A percentile compares a stretch with the other conserved stretches of the same genome.
Conservation (phyloP, 2,797 vertebrate genomes). For the Hybognathus amarus region DNA sequence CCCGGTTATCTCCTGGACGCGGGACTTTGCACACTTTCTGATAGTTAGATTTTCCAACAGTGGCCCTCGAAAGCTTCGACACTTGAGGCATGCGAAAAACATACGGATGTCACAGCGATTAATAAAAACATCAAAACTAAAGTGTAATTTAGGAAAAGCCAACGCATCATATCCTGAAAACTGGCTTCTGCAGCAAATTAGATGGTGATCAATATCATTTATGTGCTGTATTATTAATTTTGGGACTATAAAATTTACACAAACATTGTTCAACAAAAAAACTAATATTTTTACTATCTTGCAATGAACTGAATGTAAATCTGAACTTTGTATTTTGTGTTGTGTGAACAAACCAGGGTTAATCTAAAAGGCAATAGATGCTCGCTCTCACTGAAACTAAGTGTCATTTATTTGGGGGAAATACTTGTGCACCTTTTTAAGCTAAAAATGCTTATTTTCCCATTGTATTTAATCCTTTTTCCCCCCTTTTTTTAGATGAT, state of each 20-base stretch:
- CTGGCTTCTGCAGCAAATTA: constrained; percentile 36
- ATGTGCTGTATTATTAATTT: constrained; percentile 63
- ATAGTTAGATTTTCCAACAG: constrained; percentile 1
- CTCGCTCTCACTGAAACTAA: too few species aligned
- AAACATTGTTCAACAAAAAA: constrained; percentile 73
- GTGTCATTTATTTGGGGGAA: too few species aligned
- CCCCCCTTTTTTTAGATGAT: too few species aligned
- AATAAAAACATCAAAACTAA: not conserved
- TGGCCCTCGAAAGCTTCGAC: not conserved
- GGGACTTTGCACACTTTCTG: constrained; percentile 62
- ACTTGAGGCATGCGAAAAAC: not conserved
- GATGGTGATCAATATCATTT: constrained; percentile 51
- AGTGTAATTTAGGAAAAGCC: not conserved
- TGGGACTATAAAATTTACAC: constrained; percentile 79
- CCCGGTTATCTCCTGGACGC: constrained; percentile 57
- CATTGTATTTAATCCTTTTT: too few species aligned
- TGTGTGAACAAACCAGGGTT: not conserved
- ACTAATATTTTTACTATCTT: too few species aligned
- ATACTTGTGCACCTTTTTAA: too few species aligned
- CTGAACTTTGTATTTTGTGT: not conserved
- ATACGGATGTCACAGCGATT: not conserved
- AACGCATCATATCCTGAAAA: constrained; percentile 4
- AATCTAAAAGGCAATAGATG: not conserved
- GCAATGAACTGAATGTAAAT: not conserved
- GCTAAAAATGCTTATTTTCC: too few species aligned